Conservation (phyloP, 2,797 vertebrate species). For the Ispidina lecontei region DNA sequence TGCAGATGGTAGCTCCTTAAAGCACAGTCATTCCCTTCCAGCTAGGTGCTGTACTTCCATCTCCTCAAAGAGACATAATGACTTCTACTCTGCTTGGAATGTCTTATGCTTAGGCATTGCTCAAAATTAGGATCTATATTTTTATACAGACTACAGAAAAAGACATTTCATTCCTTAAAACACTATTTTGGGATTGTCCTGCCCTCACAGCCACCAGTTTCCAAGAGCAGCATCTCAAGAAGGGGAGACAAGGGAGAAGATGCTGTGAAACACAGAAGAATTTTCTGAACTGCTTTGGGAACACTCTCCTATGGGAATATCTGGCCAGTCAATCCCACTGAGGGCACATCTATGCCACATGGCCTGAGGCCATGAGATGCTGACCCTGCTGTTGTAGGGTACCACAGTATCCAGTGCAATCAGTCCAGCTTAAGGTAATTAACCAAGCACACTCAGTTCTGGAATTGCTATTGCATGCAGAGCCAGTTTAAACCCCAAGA, state of each 20-base stretch:
- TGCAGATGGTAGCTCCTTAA: background rate
- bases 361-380: accelerated
- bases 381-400: background rate
- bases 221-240: background rate
- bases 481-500: background rate
- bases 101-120: background rate
- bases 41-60: background rate
- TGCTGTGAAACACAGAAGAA: background rate
- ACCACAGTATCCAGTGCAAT: background rate
- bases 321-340: too few relatives aligned
- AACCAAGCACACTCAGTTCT: background rate
- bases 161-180: background rate
- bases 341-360: accelerated
- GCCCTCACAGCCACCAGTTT: background rate
- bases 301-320: background rate
- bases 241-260: background rate
- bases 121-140: background rate
- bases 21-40: background rate
- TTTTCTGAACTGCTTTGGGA: background rate
- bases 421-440: background rate
- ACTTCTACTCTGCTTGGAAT: background rate
- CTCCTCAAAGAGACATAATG: background rate
- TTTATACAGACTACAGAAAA: background rate
- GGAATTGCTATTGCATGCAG: background rate
- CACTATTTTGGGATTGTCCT: background rate